Percentiles rank a stretch among this genome's conserved stretches.
Conservation (phyloP, 2,797 vertebrate species). For the Bradypus variegatus region DNA sequence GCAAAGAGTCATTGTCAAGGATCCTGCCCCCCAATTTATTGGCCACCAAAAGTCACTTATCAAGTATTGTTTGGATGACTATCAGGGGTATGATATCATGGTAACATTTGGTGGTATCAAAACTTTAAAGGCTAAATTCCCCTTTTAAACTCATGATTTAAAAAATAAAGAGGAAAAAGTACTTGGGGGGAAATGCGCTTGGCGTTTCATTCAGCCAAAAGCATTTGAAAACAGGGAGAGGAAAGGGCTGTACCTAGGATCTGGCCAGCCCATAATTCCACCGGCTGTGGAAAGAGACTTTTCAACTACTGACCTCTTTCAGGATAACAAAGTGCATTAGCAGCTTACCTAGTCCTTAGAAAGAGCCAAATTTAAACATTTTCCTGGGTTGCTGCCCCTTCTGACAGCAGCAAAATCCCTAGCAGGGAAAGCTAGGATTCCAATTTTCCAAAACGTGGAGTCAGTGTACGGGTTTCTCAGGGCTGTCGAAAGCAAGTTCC, state of each 20-base stretch:
- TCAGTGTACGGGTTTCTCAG: not conserved
- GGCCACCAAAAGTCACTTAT: fast-evolving
- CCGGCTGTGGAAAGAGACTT: not conserved
- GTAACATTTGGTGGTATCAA: no score
- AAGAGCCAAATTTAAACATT: fast-evolving
- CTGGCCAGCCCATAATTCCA: not conserved
- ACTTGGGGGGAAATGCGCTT: not conserved
- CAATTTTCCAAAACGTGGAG: not conserved
- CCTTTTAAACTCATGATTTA: not conserved
- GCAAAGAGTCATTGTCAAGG: not conserved
- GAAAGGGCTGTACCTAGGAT: not conserved
- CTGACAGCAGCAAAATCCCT: not conserved
- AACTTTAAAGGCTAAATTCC: not conserved
- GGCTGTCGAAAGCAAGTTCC: not conserved
- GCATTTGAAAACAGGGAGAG: not conserved
- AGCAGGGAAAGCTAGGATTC: no score
- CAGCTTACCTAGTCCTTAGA: fast-evolving
- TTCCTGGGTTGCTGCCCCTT: not conserved
- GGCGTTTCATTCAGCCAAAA: not conserved
- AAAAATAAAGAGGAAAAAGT: not conserved
- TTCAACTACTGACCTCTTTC: fast-evolving
- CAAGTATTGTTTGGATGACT: fast-evolving
- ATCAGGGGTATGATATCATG: no score
- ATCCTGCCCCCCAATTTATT: no score
- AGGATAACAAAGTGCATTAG: not conserved